Evolutionary conservation across 2,113 vertebrate genomes (phyloP).

Genomic region (Saguinus imperator): DNA sequence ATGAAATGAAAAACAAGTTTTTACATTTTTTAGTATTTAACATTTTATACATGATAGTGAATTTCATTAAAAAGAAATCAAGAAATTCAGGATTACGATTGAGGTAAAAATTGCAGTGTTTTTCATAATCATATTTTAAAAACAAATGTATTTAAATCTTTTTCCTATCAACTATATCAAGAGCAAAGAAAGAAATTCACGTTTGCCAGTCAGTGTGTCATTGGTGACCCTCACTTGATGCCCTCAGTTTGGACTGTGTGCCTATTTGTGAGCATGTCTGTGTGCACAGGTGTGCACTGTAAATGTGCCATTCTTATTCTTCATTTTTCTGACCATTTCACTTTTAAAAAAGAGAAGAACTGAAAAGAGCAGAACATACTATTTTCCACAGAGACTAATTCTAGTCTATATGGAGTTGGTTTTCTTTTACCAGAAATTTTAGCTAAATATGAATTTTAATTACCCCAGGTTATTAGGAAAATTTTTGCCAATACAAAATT

Average conservation of each 20-base stretch:
- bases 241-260: neutral
- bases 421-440: neutral
- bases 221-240: neutral
- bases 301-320: neutral
- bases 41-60: neutral
- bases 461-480: neutral
- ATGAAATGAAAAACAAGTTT: neutral
- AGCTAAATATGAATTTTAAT: neutral
- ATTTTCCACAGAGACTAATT: neutral
- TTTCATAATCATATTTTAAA: neutral
- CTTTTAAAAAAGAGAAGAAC: neutral
- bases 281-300: rapidly evolving
- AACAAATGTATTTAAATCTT: neutral
- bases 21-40: neutral
- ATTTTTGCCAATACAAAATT: neutral
- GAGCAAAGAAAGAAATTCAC: neutral
- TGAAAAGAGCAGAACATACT: neutral
- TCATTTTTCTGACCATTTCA: neutral
- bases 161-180: neutral
- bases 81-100: neutral
- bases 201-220: neutral
- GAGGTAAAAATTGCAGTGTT: neutral
- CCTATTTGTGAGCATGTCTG: neutral
- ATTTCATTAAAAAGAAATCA: neutral
- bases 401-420: neutral